Percentiles rank a stretch among this genome's conserved stretches.
These are phyloP conservation scores for Cyrtodaria siliqua DNA, from an alignment of 2,888 invertebrate genomes.

Conservation along the genomic window DNA sequence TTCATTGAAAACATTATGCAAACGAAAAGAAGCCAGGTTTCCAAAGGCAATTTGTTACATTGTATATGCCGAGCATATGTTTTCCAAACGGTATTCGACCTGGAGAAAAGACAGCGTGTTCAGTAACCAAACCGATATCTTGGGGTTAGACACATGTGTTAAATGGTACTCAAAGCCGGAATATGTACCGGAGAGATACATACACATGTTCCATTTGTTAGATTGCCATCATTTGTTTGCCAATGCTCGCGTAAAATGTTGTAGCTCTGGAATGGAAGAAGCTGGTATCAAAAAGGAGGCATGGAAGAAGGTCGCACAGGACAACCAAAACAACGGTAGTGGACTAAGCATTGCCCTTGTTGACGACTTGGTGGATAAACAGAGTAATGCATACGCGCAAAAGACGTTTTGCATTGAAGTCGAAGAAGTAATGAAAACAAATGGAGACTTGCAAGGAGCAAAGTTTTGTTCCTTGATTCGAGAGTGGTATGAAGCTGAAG, in stretches of 20 bases:
- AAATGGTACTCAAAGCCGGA: conserved; percentile 38
- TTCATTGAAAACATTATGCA: background rate
- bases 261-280: conserved; percentile 28
- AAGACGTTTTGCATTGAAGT: conserved; percentile 30
- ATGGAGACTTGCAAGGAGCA: conserved; percentile 32
- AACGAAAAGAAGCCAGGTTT: background rate
- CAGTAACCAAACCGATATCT: background rate
- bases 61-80: conserved; percentile 31
- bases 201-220: conserved; percentile 9
- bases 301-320: conserved; percentile 26
- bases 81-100: background rate
- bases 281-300: conserved; percentile 20
- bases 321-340: conserved; percentile 1
- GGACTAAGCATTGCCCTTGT: conserved; percentile 12
- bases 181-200: conserved; percentile 7
- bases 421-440: conserved; percentile 28
- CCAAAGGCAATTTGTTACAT: conserved; percentile 6
- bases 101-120: conserved; percentile 4
- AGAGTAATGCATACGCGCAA: conserved; percentile 18
- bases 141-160: background rate
- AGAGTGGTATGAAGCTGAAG: conserved; percentile 46
- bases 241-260: conserved; percentile 22
- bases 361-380: conserved; percentile 29
- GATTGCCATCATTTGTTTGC: conserved; percentile 28
- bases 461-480: conserved; percentile 43